Base-by-base conservation (phyloP, 1,140 invertebrate species). In the Acyrthosiphon pisum region DNA sequence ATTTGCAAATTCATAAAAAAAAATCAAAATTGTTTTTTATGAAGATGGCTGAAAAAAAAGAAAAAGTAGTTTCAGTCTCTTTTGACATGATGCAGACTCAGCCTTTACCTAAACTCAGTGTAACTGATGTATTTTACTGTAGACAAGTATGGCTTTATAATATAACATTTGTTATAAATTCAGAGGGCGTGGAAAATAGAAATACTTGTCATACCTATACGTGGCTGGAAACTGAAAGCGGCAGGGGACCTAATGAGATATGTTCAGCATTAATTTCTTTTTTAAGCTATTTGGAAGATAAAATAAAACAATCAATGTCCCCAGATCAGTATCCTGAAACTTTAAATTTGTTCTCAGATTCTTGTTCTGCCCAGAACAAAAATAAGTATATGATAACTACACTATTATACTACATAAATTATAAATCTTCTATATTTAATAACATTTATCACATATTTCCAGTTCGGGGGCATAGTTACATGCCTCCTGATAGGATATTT, bases 81-180 rank as follows among this genome's bases (percentile, higher is more conserved):
- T 94, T 94, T 93, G 93, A 94, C 50, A 93, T 93, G 93, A 89
- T 94, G 76, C 93, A 94, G 53, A 93, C 83, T n/a, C 93, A 93
- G 60, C 94, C 93, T 30, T 50, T 94, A 11, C 94, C 93, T 30
- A 93, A 94, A 86, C 60, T 93, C 2, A 44, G 83, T 60, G 89
- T 94, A 23, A 86, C 87, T 35, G 92, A 94, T 46, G 90, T 91
- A 30, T 94, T 93, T 94, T 95, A 95, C 84, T 93, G 93, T n/a
- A 50, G 94, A 20, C 94, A 95, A 93, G 90, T 95, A 11, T 94
- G 94, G 93, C 93, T 95, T 50, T 95, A 94, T 87, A 95, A 95
- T 93, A 95, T 95, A 88, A 94, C 94, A 8, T 94, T 95, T 41
- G 94, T 94, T 20, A 88, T 93, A 53, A 53, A 53, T 53, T 53